Percentiles rank a stretch among this genome's conserved stretches.
Evolutionary conservation across 2,888 invertebrate species (phyloP).

Genomic region (Campoplex capitator): DNA sequence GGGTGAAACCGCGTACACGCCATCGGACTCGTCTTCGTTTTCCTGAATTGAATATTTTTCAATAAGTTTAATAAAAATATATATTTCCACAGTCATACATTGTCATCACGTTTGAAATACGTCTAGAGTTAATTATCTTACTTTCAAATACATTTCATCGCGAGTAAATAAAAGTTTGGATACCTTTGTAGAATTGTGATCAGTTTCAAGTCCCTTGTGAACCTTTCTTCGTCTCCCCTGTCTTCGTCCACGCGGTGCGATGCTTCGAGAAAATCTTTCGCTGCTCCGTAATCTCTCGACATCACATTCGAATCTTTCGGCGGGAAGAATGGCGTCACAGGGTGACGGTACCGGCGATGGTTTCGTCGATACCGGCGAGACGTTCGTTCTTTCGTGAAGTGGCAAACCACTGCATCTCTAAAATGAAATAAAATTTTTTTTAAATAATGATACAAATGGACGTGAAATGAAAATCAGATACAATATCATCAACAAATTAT

Average conservation of each 20-base stretch:
- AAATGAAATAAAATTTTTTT: slow-evolving; percentile 2
- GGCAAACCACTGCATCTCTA: slow-evolving; percentile 82
- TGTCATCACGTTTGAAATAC: background rate
- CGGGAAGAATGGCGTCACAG: slow-evolving; percentile 78
- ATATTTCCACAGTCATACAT: background rate
- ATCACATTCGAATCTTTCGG: slow-evolving; percentile 86
- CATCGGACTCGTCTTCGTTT: slow-evolving; percentile 78
- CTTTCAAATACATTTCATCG: background rate
- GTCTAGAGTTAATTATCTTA: background rate
- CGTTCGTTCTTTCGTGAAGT: slow-evolving; percentile 82
- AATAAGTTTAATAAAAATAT: background rate
- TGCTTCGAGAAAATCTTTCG: slow-evolving; percentile 88
- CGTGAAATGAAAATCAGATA: background rate
- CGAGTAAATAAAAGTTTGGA: background rate
- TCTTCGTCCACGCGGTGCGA: slow-evolving; percentile 86
- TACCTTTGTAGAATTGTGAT: slow-evolving; percentile 81
- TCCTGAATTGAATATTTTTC: slow-evolving; percentile 72
- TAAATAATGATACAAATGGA: background rate
- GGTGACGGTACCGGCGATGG: slow-evolving; percentile 79
- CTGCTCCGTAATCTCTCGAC: slow-evolving; percentile 88
- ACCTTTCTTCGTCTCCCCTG: slow-evolving; percentile 79
- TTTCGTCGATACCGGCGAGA: slow-evolving; percentile 81
- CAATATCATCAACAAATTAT: background rate
- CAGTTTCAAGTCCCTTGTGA: slow-evolving; percentile 75
- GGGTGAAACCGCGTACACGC: slow-evolving; percentile 75